phyloP scores from a whole-genome alignment of 2,888 invertebrate species.

The Protonemura montana region DNA sequence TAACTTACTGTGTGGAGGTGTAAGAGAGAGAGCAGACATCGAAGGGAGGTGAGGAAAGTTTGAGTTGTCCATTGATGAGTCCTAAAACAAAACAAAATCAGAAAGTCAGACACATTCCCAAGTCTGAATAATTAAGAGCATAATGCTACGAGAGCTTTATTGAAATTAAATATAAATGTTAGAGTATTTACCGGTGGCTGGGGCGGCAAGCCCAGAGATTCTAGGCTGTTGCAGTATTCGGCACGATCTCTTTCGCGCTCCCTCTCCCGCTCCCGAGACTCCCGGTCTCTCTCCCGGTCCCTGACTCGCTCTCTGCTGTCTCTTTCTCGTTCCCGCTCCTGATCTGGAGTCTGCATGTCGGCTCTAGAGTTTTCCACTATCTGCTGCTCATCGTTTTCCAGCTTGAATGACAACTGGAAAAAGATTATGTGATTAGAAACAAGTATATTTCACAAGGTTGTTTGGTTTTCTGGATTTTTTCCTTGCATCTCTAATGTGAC shows the following conservation, averaged over 20 bases:
- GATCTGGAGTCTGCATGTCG: constrained; percentile 47
- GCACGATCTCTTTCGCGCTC: constrained; percentile 49
- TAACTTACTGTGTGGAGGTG: constrained; percentile 74
- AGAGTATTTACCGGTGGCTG: constrained; percentile 52
- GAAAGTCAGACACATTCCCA: neutral
- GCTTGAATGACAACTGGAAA: constrained; percentile 44
- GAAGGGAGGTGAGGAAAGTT: constrained; percentile 76
- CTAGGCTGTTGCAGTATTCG: constrained; percentile 52
- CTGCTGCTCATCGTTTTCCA: constrained; percentile 48
- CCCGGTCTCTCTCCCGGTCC: constrained; percentile 50
- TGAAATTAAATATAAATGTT: no score
- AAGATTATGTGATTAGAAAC: neutral
- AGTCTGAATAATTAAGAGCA: neutral
- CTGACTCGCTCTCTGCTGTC: constrained; percentile 41
- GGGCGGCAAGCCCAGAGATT: constrained; percentile 51
- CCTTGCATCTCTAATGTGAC: no score
- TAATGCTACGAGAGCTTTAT: constrained; percentile 50
- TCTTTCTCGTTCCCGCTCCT: constrained; percentile 39
- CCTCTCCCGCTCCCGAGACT: constrained; percentile 46
- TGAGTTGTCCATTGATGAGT: constrained; percentile 57
- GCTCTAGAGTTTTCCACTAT: constrained; percentile 42
- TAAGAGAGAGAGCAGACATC: constrained; percentile 77
- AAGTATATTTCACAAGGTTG: no score
- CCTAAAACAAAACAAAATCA: constrained; percentile 53
- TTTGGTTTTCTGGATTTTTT: no score